These are phyloP conservation scores for Rana temporaria DNA, from an alignment of 2,113 vertebrate species.

Conservation along the genomic window DNA sequence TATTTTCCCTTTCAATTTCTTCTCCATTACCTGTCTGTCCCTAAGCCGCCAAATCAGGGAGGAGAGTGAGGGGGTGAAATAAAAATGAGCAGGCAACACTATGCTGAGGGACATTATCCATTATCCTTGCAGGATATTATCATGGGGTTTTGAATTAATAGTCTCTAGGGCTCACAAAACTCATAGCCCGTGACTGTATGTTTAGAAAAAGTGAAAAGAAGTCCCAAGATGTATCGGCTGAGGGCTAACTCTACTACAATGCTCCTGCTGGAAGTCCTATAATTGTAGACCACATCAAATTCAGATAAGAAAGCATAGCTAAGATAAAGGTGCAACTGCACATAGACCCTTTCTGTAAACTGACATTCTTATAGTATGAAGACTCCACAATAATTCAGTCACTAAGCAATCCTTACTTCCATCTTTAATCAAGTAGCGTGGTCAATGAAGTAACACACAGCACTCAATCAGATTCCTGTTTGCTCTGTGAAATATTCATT, in stretches of 20 bases:
- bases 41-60: slow-evolving; percentile 80
- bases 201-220: slow-evolving; percentile 24
- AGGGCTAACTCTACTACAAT: not conserved
- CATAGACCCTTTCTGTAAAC: not conserved
- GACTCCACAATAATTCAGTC: no score
- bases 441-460: no score
- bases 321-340: not conserved
- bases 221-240: not conserved
- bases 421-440: no score
- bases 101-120: slow-evolving; percentile 58
- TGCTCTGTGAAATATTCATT: no score
- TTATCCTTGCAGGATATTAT: slow-evolving; percentile 48
- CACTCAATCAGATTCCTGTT: no score
- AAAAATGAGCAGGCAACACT: slow-evolving; percentile 69
- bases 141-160: slow-evolving; percentile 21
- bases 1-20: slow-evolving; percentile 94
- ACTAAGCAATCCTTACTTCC: no score
- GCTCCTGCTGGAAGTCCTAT: not conserved
- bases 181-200: slow-evolving; percentile 34
- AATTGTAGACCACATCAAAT: not conserved
- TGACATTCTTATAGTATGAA: no score
- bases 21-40: slow-evolving; percentile 97
- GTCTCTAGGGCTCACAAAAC: slow-evolving; percentile 21
- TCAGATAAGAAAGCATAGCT: not conserved
- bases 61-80: slow-evolving; percentile 74